Conservation (phyloP, 2,113 vertebrate species). For the Varanus komodoensis region DNA sequence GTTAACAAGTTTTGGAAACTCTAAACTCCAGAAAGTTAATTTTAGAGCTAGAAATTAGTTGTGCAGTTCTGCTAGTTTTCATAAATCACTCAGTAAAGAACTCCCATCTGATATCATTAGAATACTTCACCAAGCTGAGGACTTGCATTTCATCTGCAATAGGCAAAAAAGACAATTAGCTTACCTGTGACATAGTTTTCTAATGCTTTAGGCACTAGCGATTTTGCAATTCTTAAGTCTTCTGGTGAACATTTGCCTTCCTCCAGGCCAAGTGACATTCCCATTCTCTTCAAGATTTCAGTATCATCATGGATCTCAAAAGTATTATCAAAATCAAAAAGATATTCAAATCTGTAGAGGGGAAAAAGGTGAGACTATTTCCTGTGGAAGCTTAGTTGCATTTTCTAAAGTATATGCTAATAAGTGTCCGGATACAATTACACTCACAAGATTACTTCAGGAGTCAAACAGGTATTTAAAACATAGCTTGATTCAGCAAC, state of each 20-base stretch:
- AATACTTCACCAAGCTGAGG: constrained; percentile 29
- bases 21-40: constrained; percentile 18
- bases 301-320: constrained; percentile 90
- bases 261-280: constrained; percentile 87
- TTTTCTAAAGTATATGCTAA: neutral
- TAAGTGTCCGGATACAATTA: neutral
- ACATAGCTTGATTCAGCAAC: neutral
- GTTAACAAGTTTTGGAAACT: constrained; percentile 30
- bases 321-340: constrained; percentile 89
- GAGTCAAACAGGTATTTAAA: neutral
- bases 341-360: constrained; percentile 84
- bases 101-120: neutral
- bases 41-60: neutral
- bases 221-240: constrained; percentile 83
- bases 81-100: neutral
- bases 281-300: constrained; percentile 88
- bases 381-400: neutral
- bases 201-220: constrained; percentile 86
- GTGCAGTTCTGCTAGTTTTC: neutral
- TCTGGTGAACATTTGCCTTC: constrained; percentile 83
- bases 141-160: constrained; percentile 2
- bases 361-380: constrained; percentile 43
- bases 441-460: constrained; percentile 27
- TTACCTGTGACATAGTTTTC: constrained; percentile 86
- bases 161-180: neutral